Evolutionary conservation across 2,888 invertebrate genomes (phyloP), one percentile per base, ranked within the genome.

Genomic region (Pilophorus perplexus): DNA sequence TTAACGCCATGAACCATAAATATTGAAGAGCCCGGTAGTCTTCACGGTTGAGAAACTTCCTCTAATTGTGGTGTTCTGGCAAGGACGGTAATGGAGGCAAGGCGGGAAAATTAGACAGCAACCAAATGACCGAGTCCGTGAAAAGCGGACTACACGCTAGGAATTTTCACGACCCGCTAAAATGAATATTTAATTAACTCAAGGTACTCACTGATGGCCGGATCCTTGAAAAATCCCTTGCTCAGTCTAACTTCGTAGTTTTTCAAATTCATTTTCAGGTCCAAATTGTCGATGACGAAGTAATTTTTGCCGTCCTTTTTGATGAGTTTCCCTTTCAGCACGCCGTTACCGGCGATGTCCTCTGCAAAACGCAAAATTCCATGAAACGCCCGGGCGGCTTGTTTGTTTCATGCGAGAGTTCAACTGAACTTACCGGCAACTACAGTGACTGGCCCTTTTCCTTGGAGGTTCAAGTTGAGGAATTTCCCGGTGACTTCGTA

Each of bases 401-500:
- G n/a, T n/a, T n/a, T n/a, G n/a, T n/a, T n/a, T n/a, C n/a, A n/a
- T n/a, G n/a, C n/a, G n/a, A n/a, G n/a, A n/a, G n/a, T n/a, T n/a
- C n/a, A n/a, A n/a, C n/a, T n/a, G 2, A 2, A 50, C 50, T 76
- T 76, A 80, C 81, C 84, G 78, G 79, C 78, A 73, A 85, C 84
- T 28, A 83, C 83, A n/a, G 72, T 74, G 67, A 86, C 75, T 3
- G 78, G 80, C 0, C 86, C 86, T 25, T 81, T 77, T 59, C 85
- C 85, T 4, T 77, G 77, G 33, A 86, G 76, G 0, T 82, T 82
- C 22, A 85, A 71, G 1, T 82, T 75, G 12, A 84, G 73, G 14
- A 85, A 73, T 14, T 79, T 77, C 0, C 81, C 79, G 72, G 84
- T 80, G 12, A 85, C 72, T 64, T 81, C 81, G 75, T 85, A 85